Base-by-base conservation (phyloP, 2,797 vertebrate species). In the Garrulus glandarius region DNA sequence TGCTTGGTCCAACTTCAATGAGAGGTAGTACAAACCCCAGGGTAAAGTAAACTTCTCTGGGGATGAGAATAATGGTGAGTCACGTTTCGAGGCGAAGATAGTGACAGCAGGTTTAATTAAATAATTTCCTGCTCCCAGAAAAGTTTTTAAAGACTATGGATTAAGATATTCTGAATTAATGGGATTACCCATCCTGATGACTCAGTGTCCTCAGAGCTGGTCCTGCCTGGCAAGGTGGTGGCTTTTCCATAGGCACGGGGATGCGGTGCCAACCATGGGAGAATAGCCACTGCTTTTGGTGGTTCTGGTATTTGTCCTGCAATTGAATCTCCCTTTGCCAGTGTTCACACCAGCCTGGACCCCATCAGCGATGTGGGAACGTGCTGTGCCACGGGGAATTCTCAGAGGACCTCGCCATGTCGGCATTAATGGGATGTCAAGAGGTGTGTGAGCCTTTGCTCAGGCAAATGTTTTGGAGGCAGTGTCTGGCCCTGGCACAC, bases 41-140 rank as follows among this genome's bases (percentile, higher is more conserved):
- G 97, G 96, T 97, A 98, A 96, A 97, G 95, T 97, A 97, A 97
- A 97, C 96, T 97, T 96, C 89, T 96, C 32, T 92, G 92, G 95
- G 94, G 95, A 87, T 93, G 65, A 59, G 90, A 78, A 86, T 97
- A 95, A 96, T 86, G 75, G 92, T 92, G 93, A 97, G 85, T 95
- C 92, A 96, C 6, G 21, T 86, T 94, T 72, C 13, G 30, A 84
- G 93, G 91, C 11, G 5, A 93, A 60, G 61, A 82, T 67, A 96
- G 74, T 77, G 86, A 86, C 0, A 5, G 49, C 47, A 50, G 53
- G 65, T 97, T 93, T 93, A 95, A 93, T 96, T 46, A 87, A 88
- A 95, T 84, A 70, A 90, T 90, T 82, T 72, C 87, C 52, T 75
- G 34, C 92, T 97, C 93, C 75, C 88, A 93, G 75, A 79, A 90